A percentile compares a stretch with the other conserved stretches of the same genome.
Evolutionary conservation across 2,888 invertebrate species (phyloP).

Genomic region (Eupithecia subumbrata): DNA sequence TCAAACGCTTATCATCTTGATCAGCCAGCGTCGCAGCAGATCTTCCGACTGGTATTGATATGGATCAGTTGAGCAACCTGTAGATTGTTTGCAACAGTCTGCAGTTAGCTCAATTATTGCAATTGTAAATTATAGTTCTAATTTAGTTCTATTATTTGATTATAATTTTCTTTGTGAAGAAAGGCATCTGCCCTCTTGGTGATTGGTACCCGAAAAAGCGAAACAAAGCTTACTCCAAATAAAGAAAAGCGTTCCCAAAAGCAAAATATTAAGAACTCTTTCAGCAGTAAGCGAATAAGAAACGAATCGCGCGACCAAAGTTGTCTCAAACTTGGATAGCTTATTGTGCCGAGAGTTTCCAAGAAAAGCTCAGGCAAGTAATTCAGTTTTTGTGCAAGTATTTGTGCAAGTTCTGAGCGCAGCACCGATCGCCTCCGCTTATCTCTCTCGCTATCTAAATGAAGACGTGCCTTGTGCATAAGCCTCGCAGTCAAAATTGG

Average conservation of each 20-base stretch:
- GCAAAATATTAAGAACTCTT: neutral
- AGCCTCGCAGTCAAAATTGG: conserved; percentile 64
- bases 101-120: no score
- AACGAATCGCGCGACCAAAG: conserved; percentile 6
- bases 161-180: no score
- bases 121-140: no score
- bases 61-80: no score
- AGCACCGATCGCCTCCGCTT: conserved; percentile 61
- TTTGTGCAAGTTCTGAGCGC: conserved; percentile 63
- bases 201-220: neutral
- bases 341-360: conserved; percentile 21
- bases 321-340: conserved; percentile 9
- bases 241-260: neutral
- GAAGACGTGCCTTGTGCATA: conserved; percentile 66
- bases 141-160: no score
- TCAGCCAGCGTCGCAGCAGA: no score
- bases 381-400: conserved; percentile 72
- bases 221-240: neutral
- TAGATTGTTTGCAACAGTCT: no score
- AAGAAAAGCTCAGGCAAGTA: conserved; percentile 45
- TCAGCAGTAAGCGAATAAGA: neutral
- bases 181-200: no score
- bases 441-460: conserved; percentile 68
- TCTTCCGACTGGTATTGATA: no score
- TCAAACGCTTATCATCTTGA: no score